Conservation (phyloP, 1,140 invertebrate species). For the Lasioglossum albipes region DNA sequence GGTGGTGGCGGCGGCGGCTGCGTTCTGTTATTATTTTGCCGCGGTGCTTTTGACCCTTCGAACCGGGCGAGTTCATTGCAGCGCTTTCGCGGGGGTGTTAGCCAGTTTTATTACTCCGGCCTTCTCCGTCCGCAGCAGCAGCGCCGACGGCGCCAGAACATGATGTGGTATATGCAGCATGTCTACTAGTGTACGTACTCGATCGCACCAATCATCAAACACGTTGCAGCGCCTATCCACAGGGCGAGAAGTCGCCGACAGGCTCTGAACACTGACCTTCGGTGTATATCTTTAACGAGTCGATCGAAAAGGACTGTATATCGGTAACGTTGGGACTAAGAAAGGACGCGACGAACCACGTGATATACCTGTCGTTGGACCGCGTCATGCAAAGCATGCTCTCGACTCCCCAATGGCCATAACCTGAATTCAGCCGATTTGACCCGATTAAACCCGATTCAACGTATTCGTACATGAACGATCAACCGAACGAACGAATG, state of each 20-base stretch:
- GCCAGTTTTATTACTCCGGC: slow-evolving; percentile 53
- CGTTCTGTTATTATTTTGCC: slow-evolving; percentile 75
- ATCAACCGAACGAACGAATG: slow-evolving; percentile 28
- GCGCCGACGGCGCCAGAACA: slow-evolving; percentile 52
- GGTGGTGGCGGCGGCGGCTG: slow-evolving; percentile 43
- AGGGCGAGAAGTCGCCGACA: slow-evolving; percentile 34
- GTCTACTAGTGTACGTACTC: slow-evolving; percentile 41
- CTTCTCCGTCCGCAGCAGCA: slow-evolving; percentile 55
- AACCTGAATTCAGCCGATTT: slow-evolving; percentile 52
- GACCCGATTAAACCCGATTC: slow-evolving; percentile 48
- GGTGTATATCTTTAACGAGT: slow-evolving; percentile 6
- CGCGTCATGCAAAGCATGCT: slow-evolving; percentile 48
- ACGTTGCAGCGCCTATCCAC: slow-evolving; percentile 44
- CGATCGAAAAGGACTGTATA: not conserved
- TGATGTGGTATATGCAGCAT: slow-evolving; percentile 36
- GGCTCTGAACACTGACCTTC: slow-evolving; percentile 10
- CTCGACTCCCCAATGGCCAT: slow-evolving; percentile 44
- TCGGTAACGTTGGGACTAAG: slow-evolving; percentile 27
- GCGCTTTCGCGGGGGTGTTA: slow-evolving; percentile 64
- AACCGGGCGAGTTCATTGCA: slow-evolving; percentile 75
- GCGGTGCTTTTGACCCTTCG: slow-evolving; percentile 76
- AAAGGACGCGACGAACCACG: slow-evolving; percentile 53
- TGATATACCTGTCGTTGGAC: slow-evolving; percentile 53
- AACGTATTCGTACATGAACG: slow-evolving; percentile 27
- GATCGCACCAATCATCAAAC: slow-evolving; percentile 51